phyloP scores from a whole-genome alignment of 2,797 vertebrate species.

The Uromys caudimaculatus region DNA sequence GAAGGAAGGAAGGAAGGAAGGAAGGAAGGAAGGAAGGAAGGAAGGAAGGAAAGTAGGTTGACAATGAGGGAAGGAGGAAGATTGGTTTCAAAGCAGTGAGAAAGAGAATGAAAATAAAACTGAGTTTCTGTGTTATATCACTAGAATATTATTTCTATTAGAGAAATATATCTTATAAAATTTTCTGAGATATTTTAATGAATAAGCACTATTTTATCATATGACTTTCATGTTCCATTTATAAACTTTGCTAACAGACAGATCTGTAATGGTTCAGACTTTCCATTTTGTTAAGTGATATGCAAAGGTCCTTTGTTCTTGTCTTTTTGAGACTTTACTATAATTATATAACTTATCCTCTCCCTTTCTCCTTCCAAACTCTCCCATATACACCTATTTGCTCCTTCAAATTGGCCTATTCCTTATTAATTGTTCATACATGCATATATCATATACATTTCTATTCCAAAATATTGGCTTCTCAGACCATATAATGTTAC shows the following conservation, averaged over 20 bases:
- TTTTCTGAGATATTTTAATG: background rate
- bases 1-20: no score
- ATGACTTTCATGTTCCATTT: background rate
- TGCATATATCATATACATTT: background rate
- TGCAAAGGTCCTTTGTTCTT: background rate
- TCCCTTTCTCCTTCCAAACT: background rate
- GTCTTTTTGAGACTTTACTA: background rate
- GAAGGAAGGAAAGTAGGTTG: no score
- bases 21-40: background rate
- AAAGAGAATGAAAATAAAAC: background rate
- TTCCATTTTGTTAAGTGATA: background rate
- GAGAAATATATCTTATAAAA: background rate
- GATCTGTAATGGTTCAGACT: background rate
- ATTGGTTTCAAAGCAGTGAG: background rate
- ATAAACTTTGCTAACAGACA: background rate
- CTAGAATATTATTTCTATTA: background rate
- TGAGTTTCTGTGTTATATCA: background rate
- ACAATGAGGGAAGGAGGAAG: background rate
- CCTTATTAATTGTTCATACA: background rate
- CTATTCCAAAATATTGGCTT: background rate
- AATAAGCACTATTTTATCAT: background rate
- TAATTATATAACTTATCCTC: background rate
- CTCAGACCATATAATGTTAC: background rate
- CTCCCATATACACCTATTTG: background rate
- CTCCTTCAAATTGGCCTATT: background rate